phyloP scores from a whole-genome alignment of 2,888 invertebrate genomes.

The Stenchaetothrips biformis region DNA sequence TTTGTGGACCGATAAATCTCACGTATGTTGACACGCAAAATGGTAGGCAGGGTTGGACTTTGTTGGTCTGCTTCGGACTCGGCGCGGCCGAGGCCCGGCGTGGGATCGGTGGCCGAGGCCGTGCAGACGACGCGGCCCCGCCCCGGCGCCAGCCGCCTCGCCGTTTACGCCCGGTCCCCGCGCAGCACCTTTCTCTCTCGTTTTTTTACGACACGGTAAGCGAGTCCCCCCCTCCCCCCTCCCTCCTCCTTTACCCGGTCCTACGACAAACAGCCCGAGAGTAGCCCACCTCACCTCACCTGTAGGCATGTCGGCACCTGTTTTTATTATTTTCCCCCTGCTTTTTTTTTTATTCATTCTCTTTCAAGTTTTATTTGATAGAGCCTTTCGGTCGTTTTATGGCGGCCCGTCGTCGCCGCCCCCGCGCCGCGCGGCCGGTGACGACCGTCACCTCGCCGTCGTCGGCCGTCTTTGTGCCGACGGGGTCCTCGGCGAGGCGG shows the following conservation, averaged over 20 bases:
- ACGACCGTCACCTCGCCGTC: neutral
- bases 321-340: neutral
- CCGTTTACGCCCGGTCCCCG: too few relatives aligned
- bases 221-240: neutral
- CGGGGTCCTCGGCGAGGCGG: neutral
- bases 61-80: neutral
- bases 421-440: neutral
- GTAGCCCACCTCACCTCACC: too few relatives aligned
- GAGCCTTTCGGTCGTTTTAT: neutral
- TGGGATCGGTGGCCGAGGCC: neutral
- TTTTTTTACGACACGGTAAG: neutral
- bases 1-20: neutral
- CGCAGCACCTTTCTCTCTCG: too few relatives aligned
- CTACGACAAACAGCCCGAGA: too few relatives aligned
- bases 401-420: neutral
- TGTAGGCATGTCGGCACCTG: neutral
- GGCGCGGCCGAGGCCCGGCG: neutral
- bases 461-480: neutral
- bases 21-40: conserved; percentile 21
- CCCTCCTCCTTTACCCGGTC: neutral
- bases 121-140: too few relatives aligned
- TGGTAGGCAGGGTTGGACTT: neutral
- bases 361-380: neutral
- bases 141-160: too few relatives aligned
- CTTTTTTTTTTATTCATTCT: too few relatives aligned